Conservation (phyloP, 2,888 invertebrate genomes). For the Cantharis lateralis region DNA sequence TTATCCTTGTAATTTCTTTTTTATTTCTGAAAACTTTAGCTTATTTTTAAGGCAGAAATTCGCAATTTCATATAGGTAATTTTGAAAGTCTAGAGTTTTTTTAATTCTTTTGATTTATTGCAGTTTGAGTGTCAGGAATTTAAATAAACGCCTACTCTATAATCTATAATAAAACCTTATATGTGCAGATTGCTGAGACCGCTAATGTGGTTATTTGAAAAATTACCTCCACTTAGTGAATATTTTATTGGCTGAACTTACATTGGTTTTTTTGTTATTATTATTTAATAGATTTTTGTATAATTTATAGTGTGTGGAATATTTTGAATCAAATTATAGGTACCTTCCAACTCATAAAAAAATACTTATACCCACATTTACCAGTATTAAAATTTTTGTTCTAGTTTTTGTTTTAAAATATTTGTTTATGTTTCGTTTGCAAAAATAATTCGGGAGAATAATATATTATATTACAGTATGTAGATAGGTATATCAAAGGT, state of each 20-base stretch:
- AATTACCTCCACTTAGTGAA: neutral
- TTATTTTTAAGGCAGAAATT: neutral
- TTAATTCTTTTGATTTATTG: neutral
- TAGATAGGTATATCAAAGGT: too few species aligned
- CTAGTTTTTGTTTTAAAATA: neutral
- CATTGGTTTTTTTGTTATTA: neutral
- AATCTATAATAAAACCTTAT: neutral
- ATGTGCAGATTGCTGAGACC: neutral
- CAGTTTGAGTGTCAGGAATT: neutral
- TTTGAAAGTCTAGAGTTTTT: neutral
- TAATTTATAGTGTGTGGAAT: neutral
- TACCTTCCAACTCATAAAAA: neutral
- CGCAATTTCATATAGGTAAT: neutral
- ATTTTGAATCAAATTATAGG: neutral
- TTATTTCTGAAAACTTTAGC: neutral
- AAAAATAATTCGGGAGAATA: too few species aligned
- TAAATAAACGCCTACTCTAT: neutral
- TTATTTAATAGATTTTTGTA: neutral
- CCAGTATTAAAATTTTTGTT: neutral
- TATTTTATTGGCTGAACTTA: neutral
- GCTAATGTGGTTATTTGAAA: neutral
- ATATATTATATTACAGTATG: too few species aligned
- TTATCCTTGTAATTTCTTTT: neutral
- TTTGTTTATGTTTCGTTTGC: neutral
- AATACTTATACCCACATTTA: neutral